Base-by-base conservation (phyloP, 1,140 invertebrate genomes). In the Scaptomyza montana region DNA sequence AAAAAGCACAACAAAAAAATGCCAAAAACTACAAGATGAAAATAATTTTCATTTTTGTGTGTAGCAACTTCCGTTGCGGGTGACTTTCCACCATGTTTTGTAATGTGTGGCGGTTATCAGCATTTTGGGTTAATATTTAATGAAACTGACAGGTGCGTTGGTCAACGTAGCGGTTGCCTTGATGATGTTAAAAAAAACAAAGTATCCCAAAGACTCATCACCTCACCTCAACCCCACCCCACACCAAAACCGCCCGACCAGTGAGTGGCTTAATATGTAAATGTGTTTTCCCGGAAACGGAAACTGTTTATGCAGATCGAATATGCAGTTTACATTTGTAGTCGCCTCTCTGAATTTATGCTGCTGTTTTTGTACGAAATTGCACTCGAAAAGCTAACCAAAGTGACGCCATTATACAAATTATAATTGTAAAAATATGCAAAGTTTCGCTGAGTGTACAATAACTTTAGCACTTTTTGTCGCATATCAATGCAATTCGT, bases 101-200 rank as follows among this genome's bases (percentile, higher is more conserved):
- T 82, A 82, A 78, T 87, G 78, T 73, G 84, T 79, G 79, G 53
- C 49, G 63, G 84, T 78, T 89, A 89, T 89, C 79, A 89, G 57
- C 84, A 80, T 87, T 89, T 77, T 74, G 85, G 73, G 79, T 89
- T 89, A 84, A 89, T 89, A 89, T 89, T 89, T 89, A 89, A 89
- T 89, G 84, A 70, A 84, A 84, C 80, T 73, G 82, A 87, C 75
- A 76, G 67, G 45, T 45, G 28, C 61, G 39, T 19, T 61, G 67
- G 59, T 51, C 76, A 60, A 43, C 60, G 49, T 43, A 68, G 76
- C 65, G 79, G 78, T 70, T 39, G 63, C 63, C 65, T 71, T 80
- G 78, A 87, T 87, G 78, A 66, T 81, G 78, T 57, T 57, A 60
- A 54, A 66, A 61, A 28, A 25, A 41, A 36, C 0, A 9, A 9